Conservation (phyloP, 2,797 vertebrate species). For the Botia almorhae region DNA sequence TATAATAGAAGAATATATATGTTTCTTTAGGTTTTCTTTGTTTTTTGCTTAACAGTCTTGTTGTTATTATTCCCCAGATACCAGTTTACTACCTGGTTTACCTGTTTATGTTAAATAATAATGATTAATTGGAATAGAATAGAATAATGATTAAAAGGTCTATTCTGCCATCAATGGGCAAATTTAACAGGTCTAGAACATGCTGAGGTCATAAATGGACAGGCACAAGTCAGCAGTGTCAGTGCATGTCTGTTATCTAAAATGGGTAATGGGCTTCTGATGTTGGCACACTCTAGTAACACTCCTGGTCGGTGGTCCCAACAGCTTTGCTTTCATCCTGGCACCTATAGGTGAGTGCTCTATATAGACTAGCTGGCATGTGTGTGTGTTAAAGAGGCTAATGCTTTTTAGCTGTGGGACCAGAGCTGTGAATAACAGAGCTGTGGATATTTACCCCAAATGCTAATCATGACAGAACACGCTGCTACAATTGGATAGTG, state of each 20-base stretch:
- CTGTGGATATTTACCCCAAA: slow-evolving; percentile 34
- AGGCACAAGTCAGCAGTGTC: not conserved
- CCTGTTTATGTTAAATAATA: not conserved
- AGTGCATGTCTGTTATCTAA: not conserved
- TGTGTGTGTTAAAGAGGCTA: slow-evolving; percentile 44
- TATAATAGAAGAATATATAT: too few relatives aligned
- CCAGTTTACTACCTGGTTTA: not conserved
- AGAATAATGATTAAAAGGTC: slow-evolving; percentile 3
- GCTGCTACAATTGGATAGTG: slow-evolving; percentile 39
- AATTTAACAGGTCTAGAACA: not conserved
- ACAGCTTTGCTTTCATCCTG: slow-evolving; percentile 39
- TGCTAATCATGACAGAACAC: slow-evolving; percentile 48
- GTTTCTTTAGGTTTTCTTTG: too few relatives aligned
- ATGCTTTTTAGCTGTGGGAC: slow-evolving; percentile 46
- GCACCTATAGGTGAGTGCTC: slow-evolving; percentile 39
- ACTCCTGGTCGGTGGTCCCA: slow-evolving; percentile 1
- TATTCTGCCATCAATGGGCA: not conserved
- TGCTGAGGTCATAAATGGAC: not conserved
- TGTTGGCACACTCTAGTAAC: not conserved
- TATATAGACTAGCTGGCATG: slow-evolving; percentile 32
- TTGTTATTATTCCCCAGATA: too few relatives aligned
- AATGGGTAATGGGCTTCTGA: not conserved
- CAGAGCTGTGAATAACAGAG: slow-evolving; percentile 6
- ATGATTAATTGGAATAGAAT: too few relatives aligned
- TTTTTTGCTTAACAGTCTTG: too few relatives aligned